Conservation (phyloP, 2,113 vertebrate genomes). For the Paratilapia polleni region DNA sequence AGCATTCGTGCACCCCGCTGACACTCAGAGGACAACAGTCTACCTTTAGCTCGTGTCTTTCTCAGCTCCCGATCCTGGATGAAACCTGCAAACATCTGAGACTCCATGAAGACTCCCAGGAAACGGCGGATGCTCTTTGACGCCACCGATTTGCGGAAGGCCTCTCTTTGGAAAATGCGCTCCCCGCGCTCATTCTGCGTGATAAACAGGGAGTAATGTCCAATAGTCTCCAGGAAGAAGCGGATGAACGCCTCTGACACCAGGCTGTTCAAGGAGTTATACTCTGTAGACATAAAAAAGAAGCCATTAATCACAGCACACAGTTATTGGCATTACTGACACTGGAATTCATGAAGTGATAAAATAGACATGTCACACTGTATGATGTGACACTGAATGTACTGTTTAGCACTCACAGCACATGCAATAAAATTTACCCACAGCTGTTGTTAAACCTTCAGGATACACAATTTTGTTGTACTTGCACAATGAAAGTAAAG, state of each 20-base stretch:
- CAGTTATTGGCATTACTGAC: not conserved
- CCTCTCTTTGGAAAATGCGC: conserved; percentile 92
- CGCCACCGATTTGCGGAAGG: conserved; percentile 97
- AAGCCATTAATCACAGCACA: not conserved
- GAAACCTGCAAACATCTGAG: conserved; percentile 99
- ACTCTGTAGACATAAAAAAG: conserved; percentile 84
- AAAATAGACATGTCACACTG: not conserved
- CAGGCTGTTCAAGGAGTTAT: conserved; percentile 92
- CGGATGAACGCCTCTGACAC: conserved; percentile 98
- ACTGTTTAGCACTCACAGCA: not conserved
- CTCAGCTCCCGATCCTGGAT: conserved; percentile 97
- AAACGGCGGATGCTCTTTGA: conserved; percentile 98
- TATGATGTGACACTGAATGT: not conserved
- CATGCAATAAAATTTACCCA: not conserved
- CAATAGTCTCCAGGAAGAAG: conserved; percentile 97
- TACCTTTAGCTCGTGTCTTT: conserved; percentile 96
- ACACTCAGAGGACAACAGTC: not conserved
- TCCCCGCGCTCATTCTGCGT: conserved; percentile 93
- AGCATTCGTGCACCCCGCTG: not conserved
- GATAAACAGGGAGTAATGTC: conserved; percentile 97
- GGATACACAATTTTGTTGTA: not conserved
- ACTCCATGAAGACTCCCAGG: conserved; percentile 99
- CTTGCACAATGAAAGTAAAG: not conserved
- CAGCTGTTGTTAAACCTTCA: not conserved
- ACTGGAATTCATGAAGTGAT: not conserved